These are phyloP conservation scores for Amblyraja radiata DNA, from an alignment of 2,797 vertebrate genomes.

Conservation along the genomic window DNA sequence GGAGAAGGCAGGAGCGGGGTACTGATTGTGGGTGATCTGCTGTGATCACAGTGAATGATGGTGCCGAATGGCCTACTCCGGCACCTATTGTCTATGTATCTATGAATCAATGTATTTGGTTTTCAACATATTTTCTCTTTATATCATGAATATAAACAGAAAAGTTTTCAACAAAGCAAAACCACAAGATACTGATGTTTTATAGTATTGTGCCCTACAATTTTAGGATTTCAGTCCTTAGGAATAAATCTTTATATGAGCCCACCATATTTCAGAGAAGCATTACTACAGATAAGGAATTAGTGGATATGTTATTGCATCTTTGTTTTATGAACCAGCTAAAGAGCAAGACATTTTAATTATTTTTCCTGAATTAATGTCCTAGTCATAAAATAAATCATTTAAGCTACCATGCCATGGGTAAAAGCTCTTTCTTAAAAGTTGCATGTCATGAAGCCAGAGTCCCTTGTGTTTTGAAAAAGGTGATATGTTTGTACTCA, in stretches of 20 bases:
- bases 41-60: no score
- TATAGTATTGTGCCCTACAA: background rate
- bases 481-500: background rate
- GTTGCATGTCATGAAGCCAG: background rate
- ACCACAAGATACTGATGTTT: background rate
- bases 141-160: background rate
- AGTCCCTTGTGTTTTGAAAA: background rate
- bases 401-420: background rate
- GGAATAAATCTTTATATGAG: background rate
- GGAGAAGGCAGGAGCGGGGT: no score
- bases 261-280: background rate
- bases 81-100: no score
- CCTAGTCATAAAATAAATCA: background rate
- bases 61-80: no score
- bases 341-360: background rate
- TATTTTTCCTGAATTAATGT: background rate
- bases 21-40: no score
- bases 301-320: background rate
- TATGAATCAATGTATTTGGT: background rate
- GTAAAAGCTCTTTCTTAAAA: background rate
- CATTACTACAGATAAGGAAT: background rate
- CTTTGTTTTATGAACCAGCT: background rate
- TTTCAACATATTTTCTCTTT: background rate
- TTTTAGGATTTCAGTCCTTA: background rate
- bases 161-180: background rate